Evolutionary conservation across 2,888 invertebrate genomes (phyloP).

Genomic region (Ceraclea dissimilis): DNA sequence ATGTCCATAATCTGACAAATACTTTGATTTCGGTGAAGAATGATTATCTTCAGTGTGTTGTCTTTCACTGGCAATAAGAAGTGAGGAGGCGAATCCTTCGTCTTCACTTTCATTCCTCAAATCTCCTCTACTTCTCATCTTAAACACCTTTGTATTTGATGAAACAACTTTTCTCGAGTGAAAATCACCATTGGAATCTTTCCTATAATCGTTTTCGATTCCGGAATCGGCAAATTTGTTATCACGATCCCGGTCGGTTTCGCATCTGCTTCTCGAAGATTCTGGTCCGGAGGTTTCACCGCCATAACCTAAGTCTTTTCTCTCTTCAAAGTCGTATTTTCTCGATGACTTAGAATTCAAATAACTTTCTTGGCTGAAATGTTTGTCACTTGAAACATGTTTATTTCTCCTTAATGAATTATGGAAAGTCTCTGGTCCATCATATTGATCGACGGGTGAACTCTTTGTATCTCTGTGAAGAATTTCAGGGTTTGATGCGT

Average conservation of each 20-base stretch:
- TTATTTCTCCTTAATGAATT: constrained; percentile 56
- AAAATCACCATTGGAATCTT: constrained; percentile 58
- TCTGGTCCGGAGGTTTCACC: constrained; percentile 39
- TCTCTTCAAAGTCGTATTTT: constrained; percentile 38
- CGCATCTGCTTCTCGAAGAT: constrained; percentile 40
- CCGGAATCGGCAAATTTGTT: constrained; percentile 69
- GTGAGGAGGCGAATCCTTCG: constrained; percentile 60
- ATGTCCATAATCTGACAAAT: constrained; percentile 33
- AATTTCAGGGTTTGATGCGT: constrained; percentile 57
- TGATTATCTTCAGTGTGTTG: constrained; percentile 61
- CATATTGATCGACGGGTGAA: constrained; percentile 41
- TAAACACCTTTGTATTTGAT: constrained; percentile 21
- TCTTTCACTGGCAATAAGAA: constrained; percentile 65
- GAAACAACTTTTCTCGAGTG: constrained; percentile 32
- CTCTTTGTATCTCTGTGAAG: constrained; percentile 45
- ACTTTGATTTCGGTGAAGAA: constrained; percentile 29
- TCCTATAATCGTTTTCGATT: constrained; percentile 72
- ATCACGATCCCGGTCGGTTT: constrained; percentile 46
- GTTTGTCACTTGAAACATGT: constrained; percentile 37
- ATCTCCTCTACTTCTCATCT: constrained; percentile 29
- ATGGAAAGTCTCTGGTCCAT: constrained; percentile 46
- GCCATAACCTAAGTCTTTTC: constrained; percentile 46
- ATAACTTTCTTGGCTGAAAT: constrained; percentile 18
- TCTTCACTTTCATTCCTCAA: constrained; percentile 57
- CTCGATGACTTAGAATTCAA: constrained; percentile 31